A percentile compares a stretch with the other conserved stretches of the same genome.
phyloP scores from a whole-genome alignment of 2,888 invertebrate species.

The Ophraella communa region DNA sequence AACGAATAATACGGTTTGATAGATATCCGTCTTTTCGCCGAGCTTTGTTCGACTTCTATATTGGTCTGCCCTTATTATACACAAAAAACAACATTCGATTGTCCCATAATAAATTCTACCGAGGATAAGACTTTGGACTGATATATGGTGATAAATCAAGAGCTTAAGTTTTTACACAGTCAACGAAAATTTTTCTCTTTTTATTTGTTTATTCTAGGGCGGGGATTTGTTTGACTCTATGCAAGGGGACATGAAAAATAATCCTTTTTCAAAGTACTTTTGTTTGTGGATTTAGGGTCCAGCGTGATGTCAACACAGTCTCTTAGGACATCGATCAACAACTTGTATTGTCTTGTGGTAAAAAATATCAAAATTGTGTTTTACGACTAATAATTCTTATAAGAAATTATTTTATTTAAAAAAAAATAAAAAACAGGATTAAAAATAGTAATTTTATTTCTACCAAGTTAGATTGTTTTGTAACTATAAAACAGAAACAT shows the following conservation, averaged over 20 bases:
- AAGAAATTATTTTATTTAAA: too few relatives aligned
- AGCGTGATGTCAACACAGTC: neutral
- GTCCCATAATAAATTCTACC: slow-evolving; percentile 21
- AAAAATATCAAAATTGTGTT: too few relatives aligned
- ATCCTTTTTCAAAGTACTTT: slow-evolving; percentile 22
- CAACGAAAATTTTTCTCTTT: slow-evolving; percentile 17
- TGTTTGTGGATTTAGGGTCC: slow-evolving; percentile 13
- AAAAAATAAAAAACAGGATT: too few relatives aligned
- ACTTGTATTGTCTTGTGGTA: neutral
- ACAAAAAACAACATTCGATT: slow-evolving; percentile 26
- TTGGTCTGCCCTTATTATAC: neutral
- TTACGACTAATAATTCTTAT: too few relatives aligned
- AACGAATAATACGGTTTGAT: neutral
- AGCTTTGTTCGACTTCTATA: neutral
- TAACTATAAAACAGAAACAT: too few relatives aligned
- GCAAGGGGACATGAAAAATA: slow-evolving; percentile 25
- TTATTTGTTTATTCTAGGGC: slow-evolving; percentile 26
- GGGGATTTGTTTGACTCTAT: slow-evolving; percentile 28
- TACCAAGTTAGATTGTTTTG: too few relatives aligned
- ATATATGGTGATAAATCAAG: slow-evolving; percentile 31
- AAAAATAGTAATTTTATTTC: too few relatives aligned
- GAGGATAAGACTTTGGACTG: slow-evolving; percentile 9
- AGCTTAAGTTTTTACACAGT: slow-evolving; percentile 27
- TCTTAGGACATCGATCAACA: slow-evolving; percentile 6
- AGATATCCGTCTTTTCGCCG: neutral